A percentile compares a stretch with the other conserved stretches of the same genome.
Conservation (phyloP, 2,888 invertebrate species). For the Sicus ferrugineus region DNA sequence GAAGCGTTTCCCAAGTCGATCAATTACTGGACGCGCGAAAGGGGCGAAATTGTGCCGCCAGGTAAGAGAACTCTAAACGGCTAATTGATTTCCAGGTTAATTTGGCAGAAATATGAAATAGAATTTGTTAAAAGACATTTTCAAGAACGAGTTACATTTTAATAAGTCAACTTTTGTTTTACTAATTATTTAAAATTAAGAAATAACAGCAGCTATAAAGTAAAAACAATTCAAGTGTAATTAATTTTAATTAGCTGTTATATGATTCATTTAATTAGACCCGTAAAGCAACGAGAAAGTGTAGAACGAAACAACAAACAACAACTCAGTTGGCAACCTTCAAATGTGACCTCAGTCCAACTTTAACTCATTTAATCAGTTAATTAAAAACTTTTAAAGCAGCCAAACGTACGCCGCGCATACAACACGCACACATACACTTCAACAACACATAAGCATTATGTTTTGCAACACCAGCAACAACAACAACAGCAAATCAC, state of each 20-base stretch:
- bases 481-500: not conserved
- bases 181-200: not conserved
- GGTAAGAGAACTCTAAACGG: conserved; percentile 67
- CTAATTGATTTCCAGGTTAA: too few relatives aligned
- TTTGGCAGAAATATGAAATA: too few relatives aligned
- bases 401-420: conserved; percentile 44
- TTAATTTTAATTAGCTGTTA: not conserved
- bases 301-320: not conserved
- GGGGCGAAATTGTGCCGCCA: conserved; percentile 78
- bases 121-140: not conserved
- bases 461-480: not conserved
- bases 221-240: too few relatives aligned
- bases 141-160: not conserved
- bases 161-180: too few relatives aligned
- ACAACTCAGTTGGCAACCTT: conserved; percentile 2
- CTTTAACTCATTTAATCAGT: conserved; percentile 52
- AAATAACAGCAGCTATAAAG: not conserved
- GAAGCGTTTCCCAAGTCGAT: conserved; percentile 87
- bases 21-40: conserved; percentile 81
- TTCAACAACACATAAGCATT: not conserved
- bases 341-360: conserved; percentile 23
- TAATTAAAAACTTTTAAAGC: conserved; percentile 56
- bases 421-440: conserved; percentile 28
- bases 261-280: not conserved
- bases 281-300: not conserved